phyloP scores from a whole-genome alignment of 2,888 invertebrate species.

The Elegia similella region DNA sequence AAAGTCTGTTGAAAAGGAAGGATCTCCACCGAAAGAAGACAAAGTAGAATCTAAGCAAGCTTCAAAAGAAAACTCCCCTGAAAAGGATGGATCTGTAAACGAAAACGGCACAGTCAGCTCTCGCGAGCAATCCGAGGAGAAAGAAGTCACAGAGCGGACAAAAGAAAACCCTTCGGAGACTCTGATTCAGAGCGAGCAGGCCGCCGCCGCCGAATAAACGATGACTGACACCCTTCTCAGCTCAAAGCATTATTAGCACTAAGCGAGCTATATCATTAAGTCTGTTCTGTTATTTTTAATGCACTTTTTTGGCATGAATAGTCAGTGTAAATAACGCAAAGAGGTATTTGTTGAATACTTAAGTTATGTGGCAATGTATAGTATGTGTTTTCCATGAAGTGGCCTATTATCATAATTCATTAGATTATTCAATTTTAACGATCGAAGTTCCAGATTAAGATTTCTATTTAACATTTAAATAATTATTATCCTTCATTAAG shows the following conservation, averaged over 20 bases:
- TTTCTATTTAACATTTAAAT: constrained; percentile 58
- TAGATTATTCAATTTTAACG: constrained; percentile 56
- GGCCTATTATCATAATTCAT: constrained; percentile 62
- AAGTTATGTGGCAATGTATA: constrained; percentile 60
- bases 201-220: constrained; percentile 62
- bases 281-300: constrained; percentile 65
- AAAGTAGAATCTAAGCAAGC: constrained; percentile 44
- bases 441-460: constrained; percentile 66
- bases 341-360: constrained; percentile 63
- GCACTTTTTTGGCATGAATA: constrained; percentile 67
- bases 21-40: constrained; percentile 46
- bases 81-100: constrained; percentile 53
- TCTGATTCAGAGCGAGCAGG: constrained; percentile 70
- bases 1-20: constrained; percentile 47
- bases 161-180: constrained; percentile 65
- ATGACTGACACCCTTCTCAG: constrained; percentile 52
- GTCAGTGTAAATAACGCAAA: constrained; percentile 73
- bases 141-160: constrained; percentile 51
- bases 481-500: constrained; percentile 51
- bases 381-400: constrained; percentile 58
- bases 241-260: constrained; percentile 75
- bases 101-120: constrained; percentile 70
- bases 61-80: constrained; percentile 58
- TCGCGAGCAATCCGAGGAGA: constrained; percentile 68
- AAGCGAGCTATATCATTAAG: constrained; percentile 70